A percentile compares a stretch with the other conserved stretches of the same genome.
Conservation (phyloP, 2,888 invertebrate genomes). For the Pteria penguin region DNA sequence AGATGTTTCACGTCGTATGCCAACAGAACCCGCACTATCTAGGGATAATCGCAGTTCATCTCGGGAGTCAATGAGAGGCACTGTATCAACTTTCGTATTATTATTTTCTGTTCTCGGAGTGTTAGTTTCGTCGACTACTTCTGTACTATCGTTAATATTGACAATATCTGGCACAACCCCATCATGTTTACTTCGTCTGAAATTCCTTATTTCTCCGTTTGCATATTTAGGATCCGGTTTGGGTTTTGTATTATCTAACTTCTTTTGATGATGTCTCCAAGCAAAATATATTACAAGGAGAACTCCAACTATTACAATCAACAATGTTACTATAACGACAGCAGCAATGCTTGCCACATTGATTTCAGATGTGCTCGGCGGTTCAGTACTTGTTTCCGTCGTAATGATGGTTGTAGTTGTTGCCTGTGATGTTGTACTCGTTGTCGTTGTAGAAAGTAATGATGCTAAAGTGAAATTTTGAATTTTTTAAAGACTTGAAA, state of each 20-base stretch:
- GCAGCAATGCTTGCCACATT: conserved; percentile 14
- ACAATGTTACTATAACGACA: conserved; percentile 6
- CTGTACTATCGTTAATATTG: neutral
- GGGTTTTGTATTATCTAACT: conserved; percentile 22
- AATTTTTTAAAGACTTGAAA: too few relatives aligned
- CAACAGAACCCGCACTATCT: neutral
- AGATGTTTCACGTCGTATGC: neutral
- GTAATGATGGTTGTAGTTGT: conserved; percentile 4
- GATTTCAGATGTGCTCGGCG: neutral
- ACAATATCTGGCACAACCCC: neutral
- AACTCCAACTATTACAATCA: conserved; percentile 9
- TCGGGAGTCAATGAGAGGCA: neutral
- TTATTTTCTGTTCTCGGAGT: neutral
- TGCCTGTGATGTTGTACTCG: neutral
- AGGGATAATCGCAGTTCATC: neutral
- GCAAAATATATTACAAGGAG: neutral
- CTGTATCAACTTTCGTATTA: neutral
- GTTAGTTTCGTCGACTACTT: neutral
- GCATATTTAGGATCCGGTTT: conserved; percentile 38
- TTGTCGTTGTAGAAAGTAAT: too few relatives aligned
- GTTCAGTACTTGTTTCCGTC: neutral
- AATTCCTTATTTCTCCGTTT: conserved; percentile 38
- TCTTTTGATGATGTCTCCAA: conserved; percentile 28
- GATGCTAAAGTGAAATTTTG: too few relatives aligned
- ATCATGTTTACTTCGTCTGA: conserved; percentile 6